These are phyloP conservation scores for Deilephila elpenor DNA, from an alignment of 2,888 invertebrate genomes.

Conservation along the genomic window DNA sequence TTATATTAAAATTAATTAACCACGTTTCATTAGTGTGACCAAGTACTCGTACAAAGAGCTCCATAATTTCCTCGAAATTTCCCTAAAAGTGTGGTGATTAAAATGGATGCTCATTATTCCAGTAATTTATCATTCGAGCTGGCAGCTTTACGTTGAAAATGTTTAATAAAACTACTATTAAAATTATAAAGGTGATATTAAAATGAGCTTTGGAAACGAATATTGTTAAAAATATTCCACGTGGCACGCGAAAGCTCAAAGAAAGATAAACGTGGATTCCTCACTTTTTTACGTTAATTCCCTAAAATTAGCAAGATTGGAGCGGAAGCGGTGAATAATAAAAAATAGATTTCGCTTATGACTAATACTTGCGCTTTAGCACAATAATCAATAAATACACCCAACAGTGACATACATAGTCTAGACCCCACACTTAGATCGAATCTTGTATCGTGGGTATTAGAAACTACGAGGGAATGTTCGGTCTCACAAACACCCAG, in stretches of 20 bases:
- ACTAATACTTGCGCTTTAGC: not conserved
- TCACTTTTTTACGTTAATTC: constrained; percentile 21
- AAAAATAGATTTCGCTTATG: not conserved
- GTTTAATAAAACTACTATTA: constrained; percentile 6
- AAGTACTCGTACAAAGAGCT: not conserved
- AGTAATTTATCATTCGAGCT: not conserved
- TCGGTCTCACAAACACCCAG: too few species aligned
- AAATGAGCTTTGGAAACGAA: constrained; percentile 9
- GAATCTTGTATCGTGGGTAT: too few species aligned
- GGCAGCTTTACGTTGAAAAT: not conserved
- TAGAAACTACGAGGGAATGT: too few species aligned
- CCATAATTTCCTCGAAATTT: not conserved
- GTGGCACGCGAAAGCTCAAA: not conserved
- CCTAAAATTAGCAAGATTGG: not conserved
- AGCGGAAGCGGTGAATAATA: not conserved
- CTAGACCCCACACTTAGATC: too few species aligned
- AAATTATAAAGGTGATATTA: constrained; percentile 1
- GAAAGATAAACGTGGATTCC: constrained; percentile 18
- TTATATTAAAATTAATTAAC: not conserved
- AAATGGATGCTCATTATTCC: constrained; percentile 3
- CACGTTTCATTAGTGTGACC: not conserved
- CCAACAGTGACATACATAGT: too few species aligned
- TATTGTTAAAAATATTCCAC: constrained; percentile 21
- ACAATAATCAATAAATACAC: too few species aligned
- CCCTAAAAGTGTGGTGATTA: constrained; percentile 6